Base-by-base conservation (phyloP, 2,888 invertebrate genomes). In the Callyntrura guangdongensis region DNA sequence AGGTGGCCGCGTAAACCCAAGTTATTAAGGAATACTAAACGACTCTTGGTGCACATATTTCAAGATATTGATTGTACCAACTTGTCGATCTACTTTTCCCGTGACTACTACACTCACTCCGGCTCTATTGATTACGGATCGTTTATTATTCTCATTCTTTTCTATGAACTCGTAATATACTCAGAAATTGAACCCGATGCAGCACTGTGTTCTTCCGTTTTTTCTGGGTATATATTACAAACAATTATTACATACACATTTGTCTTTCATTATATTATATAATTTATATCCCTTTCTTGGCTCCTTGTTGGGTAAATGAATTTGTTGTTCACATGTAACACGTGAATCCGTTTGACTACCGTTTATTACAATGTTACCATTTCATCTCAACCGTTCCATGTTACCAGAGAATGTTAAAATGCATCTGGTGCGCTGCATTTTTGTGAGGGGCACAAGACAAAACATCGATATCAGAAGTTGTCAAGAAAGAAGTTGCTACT, bases 31-130 rank as follows among this genome's bases (percentile, higher is more conserved):
- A 83, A 83, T 53, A 81, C 53, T 53, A 20, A 82, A 88, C 83
- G 74, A 88, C 82, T 74, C 49, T 82, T 17, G 59, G 84, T 77
- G 3, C 47, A 36, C 89, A 89, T 89, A 89, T 77, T 72, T 83
- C 82, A 83, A 59, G 49, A 6, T 83, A 56, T 59, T 74, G 83
- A 89, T 74, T 59, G 27, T 14, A 11, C 72, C 36, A 88, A 72
- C 82, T 88, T 83, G 84, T 89, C 89, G 83, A 88, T 88, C 88
- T 88, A 88, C 88, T 88, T 88, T 79, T 88, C 36, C 17, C 17
- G n/a, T n/a, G 4, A 47, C 1, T 72, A 17, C 17, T 45, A 20
- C 20, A 17, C 11, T 25, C 2, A 5, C 67, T 67, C 36, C 6
- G 17, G 69, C 36, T 69, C 36, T 6, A 8, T 20, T 4, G 27